Evolutionary conservation across 2,888 invertebrate species (phyloP), one percentile per base, ranked within the genome.

Genomic region (Mesorhabditis belari): DNA sequence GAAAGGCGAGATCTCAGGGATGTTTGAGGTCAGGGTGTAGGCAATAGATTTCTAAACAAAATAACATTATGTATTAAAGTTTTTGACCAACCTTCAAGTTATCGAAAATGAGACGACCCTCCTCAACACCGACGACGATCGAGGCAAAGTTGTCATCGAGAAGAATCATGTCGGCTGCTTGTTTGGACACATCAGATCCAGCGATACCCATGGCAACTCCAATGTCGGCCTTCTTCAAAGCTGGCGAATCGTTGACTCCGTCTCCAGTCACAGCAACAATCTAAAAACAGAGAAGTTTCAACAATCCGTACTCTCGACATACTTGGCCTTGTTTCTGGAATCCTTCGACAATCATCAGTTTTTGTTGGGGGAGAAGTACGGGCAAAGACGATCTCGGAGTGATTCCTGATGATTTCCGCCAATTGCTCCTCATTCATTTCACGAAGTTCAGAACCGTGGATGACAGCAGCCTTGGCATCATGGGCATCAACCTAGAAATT

Each of bases 81-180:
- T n/a, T 17, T 9, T 9, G n/a, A 35, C n/a, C 9, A 21, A 21
- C n/a, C 51, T 85, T 85, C 76, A 85, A 77, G 77, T 85, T 85
- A 80, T 85, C 85, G 79, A 85, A 85, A 70, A 85, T 85, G 52
- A 85, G 77, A 69, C 85, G 83, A 61, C 85, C 83, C 55, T 58
- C 58, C 79, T 91, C 90, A 21, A 91, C 88, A 54, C 90, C 91
- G 2, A 87, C 88, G 49, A 95, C 95, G 85, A 96, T 96, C 57
- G 95, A 95, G 51, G 68, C 94, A 84, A 96, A 96, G 86, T 96
- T 96, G 84, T 96, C 96, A 82, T 96, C 96, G 70, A 96, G 87
- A 77, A 96, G 86, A 82, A 96, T 95, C 96, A 96, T 96, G 87
- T 96, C 96, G 75, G 96, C 96, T 57, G 96, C 96, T 87, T 98